phyloP scores from a whole-genome alignment of 2,113 vertebrate genomes.

The Ceyx cyanopectus region DNA sequence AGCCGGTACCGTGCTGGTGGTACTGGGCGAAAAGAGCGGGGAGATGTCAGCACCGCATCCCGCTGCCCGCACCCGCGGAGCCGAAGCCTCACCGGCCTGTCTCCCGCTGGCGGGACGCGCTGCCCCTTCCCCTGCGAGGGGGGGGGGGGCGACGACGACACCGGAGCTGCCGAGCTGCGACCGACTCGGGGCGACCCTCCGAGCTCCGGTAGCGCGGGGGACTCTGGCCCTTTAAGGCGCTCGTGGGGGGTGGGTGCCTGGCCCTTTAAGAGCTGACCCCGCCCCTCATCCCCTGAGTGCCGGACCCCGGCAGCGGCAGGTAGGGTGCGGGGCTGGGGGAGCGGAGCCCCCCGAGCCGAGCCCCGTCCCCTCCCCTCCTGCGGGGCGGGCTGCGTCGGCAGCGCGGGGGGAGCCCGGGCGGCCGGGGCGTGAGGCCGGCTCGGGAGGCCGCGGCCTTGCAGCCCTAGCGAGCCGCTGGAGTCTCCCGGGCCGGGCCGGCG shows the following conservation, averaged over 20 bases:
- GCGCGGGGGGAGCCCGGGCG: background rate
- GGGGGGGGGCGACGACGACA: no score
- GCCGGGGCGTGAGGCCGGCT: background rate
- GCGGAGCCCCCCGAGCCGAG: no score
- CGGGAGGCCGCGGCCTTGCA: background rate
- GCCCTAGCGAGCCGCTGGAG: background rate
- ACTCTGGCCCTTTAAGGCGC: background rate
- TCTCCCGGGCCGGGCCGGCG: background rate
- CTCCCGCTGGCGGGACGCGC: no score
- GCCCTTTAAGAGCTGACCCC: constrained; percentile 21
- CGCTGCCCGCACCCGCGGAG: background rate
- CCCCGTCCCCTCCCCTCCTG: background rate
- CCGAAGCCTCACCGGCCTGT: background rate
- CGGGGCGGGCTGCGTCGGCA: background rate
- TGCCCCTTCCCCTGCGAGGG: background rate
- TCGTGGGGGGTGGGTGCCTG: background rate
- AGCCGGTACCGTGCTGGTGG: background rate
- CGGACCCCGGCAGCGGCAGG: background rate
- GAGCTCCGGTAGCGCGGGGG: no score
- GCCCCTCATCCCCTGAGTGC: background rate
- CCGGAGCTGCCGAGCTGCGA: no score
- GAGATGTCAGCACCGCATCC: background rate
- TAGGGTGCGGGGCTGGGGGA: background rate
- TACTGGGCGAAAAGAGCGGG: fast-evolving
- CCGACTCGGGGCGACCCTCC: no score